Conservation (phyloP, 2,888 invertebrate genomes). For the Hipparchia sbordonii region DNA sequence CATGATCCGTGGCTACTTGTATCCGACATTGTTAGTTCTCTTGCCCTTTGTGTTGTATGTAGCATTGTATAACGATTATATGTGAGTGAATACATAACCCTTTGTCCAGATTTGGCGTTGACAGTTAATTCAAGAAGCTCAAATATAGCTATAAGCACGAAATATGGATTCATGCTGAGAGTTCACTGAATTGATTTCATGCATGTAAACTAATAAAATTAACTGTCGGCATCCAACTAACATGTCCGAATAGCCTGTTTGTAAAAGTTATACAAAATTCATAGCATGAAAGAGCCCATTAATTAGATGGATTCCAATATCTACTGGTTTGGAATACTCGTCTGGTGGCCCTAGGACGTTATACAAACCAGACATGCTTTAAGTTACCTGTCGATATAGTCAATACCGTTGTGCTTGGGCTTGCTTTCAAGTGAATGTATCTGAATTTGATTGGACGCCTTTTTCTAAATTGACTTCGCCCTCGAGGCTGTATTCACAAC, state of each 20-base stretch:
- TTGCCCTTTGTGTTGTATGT: conserved; percentile 80
- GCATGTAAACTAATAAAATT: conserved; percentile 48
- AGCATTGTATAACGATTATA: conserved; percentile 70
- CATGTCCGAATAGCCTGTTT: conserved; percentile 62
- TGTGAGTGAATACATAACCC: conserved; percentile 61
- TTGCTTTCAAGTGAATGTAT: conserved; percentile 72
- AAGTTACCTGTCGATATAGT: conserved; percentile 58
- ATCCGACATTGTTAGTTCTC: conserved; percentile 76
- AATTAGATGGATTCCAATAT: conserved; percentile 58
- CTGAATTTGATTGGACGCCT: conserved; percentile 59
- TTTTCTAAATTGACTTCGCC: conserved; percentile 53
- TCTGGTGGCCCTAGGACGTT: conserved; percentile 61
- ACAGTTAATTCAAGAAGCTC: conserved; percentile 63
- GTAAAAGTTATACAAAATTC: conserved; percentile 50
- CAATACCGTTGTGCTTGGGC: conserved; percentile 76
- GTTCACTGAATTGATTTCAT: conserved; percentile 21
- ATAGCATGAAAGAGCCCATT: conserved; percentile 75
- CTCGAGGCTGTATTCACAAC: conserved; percentile 56
- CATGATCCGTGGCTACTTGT: conserved; percentile 81
- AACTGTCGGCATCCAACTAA: conserved; percentile 72
- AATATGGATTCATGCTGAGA: background rate
- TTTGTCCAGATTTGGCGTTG: conserved; percentile 68
- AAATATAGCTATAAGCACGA: background rate
- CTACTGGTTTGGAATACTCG: conserved; percentile 66
- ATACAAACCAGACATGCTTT: conserved; percentile 66